A percentile compares a stretch with the other conserved stretches of the same genome.
phyloP scores from a whole-genome alignment of 2,797 vertebrate species.

The Chelidonichthys spinosus region DNA sequence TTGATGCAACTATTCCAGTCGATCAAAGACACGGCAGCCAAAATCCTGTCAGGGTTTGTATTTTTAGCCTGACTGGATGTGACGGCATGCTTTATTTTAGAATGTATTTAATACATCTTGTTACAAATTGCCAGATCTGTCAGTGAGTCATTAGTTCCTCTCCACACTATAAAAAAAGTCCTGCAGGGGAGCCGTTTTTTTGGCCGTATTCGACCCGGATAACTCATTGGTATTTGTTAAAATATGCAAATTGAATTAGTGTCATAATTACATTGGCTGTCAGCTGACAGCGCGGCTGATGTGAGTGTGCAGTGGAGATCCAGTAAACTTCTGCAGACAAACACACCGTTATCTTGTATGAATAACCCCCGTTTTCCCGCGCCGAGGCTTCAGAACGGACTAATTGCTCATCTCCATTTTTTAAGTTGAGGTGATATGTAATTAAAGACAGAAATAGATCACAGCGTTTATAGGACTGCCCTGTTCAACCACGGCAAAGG shows the following conservation, averaged over 20 bases:
- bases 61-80: conserved; percentile 37
- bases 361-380: conserved; percentile 51
- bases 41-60: neutral
- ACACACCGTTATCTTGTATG: conserved; percentile 48
- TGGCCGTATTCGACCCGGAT: conserved; percentile 33
- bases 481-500: conserved; percentile 25
- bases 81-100: conserved; percentile 11
- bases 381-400: conserved; percentile 42
- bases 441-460: conserved; percentile 60
- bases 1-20: conserved; percentile 31
- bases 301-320: conserved; percentile 63
- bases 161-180: conserved; percentile 12
- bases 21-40: conserved; percentile 33
- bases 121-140: neutral
- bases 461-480: conserved; percentile 11
- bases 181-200: conserved; percentile 45
- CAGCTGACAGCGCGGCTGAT: conserved; percentile 73
- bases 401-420: conserved; percentile 64
- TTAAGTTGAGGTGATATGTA: conserved; percentile 45
- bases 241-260: conserved; percentile 78
- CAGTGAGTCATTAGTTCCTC: conserved; percentile 5
- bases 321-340: conserved; percentile 58
- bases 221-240: conserved; percentile 70
- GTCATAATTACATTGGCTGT: conserved; percentile 75
- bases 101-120: conserved; percentile 13